Base-by-base conservation (phyloP, 2,113 vertebrate species). In the Vidua chalybeata region DNA sequence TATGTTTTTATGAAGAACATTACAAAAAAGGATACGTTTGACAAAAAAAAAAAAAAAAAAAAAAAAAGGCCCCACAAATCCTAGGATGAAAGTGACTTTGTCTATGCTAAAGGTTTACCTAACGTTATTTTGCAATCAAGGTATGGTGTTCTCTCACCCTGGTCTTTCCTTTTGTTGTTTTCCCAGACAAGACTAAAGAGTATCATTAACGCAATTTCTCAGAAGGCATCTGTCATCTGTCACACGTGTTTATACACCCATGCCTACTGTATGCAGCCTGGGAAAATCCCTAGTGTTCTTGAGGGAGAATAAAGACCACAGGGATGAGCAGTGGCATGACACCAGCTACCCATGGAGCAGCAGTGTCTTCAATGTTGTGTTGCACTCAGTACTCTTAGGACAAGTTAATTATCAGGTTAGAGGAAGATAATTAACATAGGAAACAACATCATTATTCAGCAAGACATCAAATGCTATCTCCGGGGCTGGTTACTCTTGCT, bases 401-500 rank as follows among this genome's bases (percentile, higher is more conserved):
- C 93, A 93, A 91, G 87, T 94, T 89, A 91, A 92, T 93, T 94
- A 66, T 41, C 48, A 87, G 46, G 58, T 69, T 77, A 86, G 49
- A 62, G 59, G 82, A 78, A 80, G 71, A 88, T 71, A 90, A 93
- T 81, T 62, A 81, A 61, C 67, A 33, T 15, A 89, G 90, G 83
- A 94, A 96, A 93, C 52, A 79, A 74, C 72, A 59, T 69, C 59
- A 71, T 89, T 93, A 84, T 93, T 96, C 87, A 87, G 72, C 79
- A 84, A 83, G 83, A 77, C 93, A 89, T 74, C 59, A 63, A 73
- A 55, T 83, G 43, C 83, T 93, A 55, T 89, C 92, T 96, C 17
- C 19, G 87, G 82, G 93, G 73, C 84, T 79, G 92, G 91, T 90
- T 93, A 51, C 93, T 95, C 95, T 55, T 76, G 90, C 88, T 94